These are phyloP conservation scores for Sepioteuthis lessoniana DNA, from an alignment of 2,888 invertebrate species.

Conservation along the genomic window DNA sequence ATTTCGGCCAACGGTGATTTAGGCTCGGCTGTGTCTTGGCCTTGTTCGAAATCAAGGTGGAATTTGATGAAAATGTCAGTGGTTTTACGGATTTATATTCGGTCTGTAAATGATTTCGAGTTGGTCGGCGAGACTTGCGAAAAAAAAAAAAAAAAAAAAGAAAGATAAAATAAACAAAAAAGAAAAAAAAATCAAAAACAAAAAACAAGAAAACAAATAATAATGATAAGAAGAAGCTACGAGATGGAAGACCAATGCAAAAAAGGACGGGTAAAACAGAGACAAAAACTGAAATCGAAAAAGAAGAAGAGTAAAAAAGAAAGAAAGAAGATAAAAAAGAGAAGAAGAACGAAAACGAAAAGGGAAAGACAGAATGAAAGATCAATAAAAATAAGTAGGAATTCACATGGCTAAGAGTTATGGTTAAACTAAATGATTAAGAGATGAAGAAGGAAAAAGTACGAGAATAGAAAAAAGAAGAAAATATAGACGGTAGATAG, in stretches of 20 bases:
- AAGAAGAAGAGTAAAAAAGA: background rate
- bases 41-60: background rate
- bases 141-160: background rate
- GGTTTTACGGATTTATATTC: background rate
- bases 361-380: too few relatives aligned
- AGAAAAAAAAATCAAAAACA: background rate
- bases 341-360: background rate
- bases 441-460: background rate
- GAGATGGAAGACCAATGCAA: too few relatives aligned
- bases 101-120: background rate
- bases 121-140: background rate
- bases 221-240: background rate
- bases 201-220: background rate
- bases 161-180: too few relatives aligned
- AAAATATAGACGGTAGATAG: background rate
- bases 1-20: background rate
- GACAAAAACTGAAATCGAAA: background rate
- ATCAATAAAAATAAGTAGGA: background rate
- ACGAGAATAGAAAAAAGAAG: background rate
- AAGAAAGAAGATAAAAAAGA: background rate
- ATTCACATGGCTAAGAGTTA: too few relatives aligned
- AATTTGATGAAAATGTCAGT: background rate
- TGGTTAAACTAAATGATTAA: too few relatives aligned
- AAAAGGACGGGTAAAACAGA: too few relatives aligned
- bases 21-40: too few relatives aligned